Evolutionary conservation across 2,888 invertebrate species (phyloP), one percentile per base, ranked within the genome.

Genomic region (Drosophila sordidapex): DNA sequence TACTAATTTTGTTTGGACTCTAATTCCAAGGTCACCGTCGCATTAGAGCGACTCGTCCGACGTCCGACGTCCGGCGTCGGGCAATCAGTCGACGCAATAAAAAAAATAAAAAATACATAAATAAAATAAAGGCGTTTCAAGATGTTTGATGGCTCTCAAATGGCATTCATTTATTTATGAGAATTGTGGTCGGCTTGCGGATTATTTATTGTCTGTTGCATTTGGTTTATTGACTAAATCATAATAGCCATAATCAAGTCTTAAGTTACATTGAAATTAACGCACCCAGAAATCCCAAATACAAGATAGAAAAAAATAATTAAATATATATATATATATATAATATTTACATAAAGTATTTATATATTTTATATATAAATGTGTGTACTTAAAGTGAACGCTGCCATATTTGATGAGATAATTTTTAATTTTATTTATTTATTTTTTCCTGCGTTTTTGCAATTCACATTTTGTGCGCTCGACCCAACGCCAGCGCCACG

Each of bases 381-480:
- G 2, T 46, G 6, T 31, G 63, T 59, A 79, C 72, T 79, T 72
- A 65, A 75, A 79, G 79, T 72, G 79, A 78, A 79, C 78, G 53
- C 73, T 64, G 73, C 63, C 70, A 57, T 69, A 70, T 79, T 87
- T 80, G 84, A 84, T 84, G 87, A 85, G 84, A 84, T 87, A 87
- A 87, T 84, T 87, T 68, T 84, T 75, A 77, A 81, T 78, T 75
- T 81, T 73, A 79, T 81, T 86, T 83, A 81, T 83, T 81, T 81
- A 77, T 83, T 67, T 79, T 83, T 65, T 57, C 67, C 67, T 83
- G 82, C 84, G 79, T 83, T 87, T 87, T 82, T 84, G 82, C 87
- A 81, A 79, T 83, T 83, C 85, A 77, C 71, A 82, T 76, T 79
- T 77, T 60, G 64, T 49, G 62, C 40, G 10, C 52, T 52, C 49